phyloP scores from a whole-genome alignment of 1,140 invertebrate species.

The Cotesia glomerata region DNA sequence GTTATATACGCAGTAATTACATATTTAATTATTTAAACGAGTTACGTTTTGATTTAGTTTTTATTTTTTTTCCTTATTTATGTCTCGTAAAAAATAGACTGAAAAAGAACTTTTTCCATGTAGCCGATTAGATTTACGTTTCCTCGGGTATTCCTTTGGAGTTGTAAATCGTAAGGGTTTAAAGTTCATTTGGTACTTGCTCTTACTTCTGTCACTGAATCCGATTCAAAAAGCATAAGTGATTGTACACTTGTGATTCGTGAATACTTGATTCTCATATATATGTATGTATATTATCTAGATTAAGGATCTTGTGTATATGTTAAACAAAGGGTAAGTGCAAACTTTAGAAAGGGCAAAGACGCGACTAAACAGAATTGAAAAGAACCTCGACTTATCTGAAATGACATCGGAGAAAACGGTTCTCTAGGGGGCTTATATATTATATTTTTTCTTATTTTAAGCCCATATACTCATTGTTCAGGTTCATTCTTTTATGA shows the following conservation, averaged over 20 bases:
- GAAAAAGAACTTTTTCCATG: slow-evolving; percentile 9
- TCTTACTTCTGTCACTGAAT: background rate
- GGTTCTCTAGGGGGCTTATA: slow-evolving; percentile 39
- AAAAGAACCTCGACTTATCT: slow-evolving; percentile 53
- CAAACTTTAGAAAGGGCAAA: background rate
- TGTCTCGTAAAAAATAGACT: background rate
- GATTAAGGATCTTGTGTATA: background rate
- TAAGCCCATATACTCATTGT: slow-evolving; percentile 43
- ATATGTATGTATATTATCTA: background rate
- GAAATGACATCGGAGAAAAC: slow-evolving; percentile 57
- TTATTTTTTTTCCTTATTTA: slow-evolving; percentile 42
- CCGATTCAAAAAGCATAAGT: slow-evolving; percentile 31
- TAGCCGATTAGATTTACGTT: slow-evolving; percentile 6
- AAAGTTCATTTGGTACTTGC: background rate
- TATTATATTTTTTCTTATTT: background rate
- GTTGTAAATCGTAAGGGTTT: no score
- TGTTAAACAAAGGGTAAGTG: background rate
- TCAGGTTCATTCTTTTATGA: slow-evolving; percentile 33
- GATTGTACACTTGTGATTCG: slow-evolving; percentile 13
- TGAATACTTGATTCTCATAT: background rate
- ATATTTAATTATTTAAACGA: slow-evolving; percentile 59
- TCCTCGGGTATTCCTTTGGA: background rate
- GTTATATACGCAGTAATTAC: slow-evolving; percentile 48
- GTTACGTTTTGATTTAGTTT: slow-evolving; percentile 47
- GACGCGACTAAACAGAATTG: slow-evolving; percentile 8